phyloP scores from a whole-genome alignment of 2,113 vertebrate genomes.

The Notothenia rossii region DNA sequence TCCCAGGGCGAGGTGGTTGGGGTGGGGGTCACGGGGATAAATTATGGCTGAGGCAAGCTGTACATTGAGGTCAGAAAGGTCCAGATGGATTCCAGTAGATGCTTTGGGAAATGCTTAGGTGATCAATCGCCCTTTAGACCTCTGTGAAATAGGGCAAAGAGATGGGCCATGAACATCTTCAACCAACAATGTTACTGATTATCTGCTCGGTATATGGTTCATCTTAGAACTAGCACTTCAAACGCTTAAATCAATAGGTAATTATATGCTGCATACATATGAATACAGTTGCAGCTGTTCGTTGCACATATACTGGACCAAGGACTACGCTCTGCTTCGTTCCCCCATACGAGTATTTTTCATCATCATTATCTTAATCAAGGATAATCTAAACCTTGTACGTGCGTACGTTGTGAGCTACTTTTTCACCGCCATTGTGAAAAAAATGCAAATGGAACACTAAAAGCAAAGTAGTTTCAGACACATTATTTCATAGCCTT shows the following conservation, averaged over 20 bases:
- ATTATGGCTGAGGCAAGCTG: slow-evolving; percentile 27
- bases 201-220: slow-evolving; percentile 52
- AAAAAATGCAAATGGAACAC: slow-evolving; percentile 15
- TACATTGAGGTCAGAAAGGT: slow-evolving; percentile 54
- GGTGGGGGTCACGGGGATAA: neutral
- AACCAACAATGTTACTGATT: slow-evolving; percentile 43
- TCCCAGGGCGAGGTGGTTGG: neutral
- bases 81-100: slow-evolving; percentile 58
- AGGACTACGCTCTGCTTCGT: neutral
- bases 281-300: slow-evolving; percentile 60
- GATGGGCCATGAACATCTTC: slow-evolving; percentile 41
- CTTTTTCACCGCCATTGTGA: slow-evolving; percentile 1
- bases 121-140: slow-evolving; percentile 75
- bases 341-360: neutral
- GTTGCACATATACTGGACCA: slow-evolving; percentile 25
- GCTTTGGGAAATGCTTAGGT: slow-evolving; percentile 48
- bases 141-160: slow-evolving; percentile 46
- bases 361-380: slow-evolving; percentile 26
- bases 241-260: slow-evolving; percentile 76
- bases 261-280: slow-evolving; percentile 77
- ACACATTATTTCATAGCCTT: slow-evolving; percentile 25
- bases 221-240: slow-evolving; percentile 61
- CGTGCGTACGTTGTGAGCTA: slow-evolving; percentile 1
- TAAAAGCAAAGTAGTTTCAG: slow-evolving; percentile 16
- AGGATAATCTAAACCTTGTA: slow-evolving; percentile 30